These are phyloP conservation scores for Exephanes ischioxanthus DNA, from an alignment of 2,888 invertebrate species.

Conservation along the genomic window DNA sequence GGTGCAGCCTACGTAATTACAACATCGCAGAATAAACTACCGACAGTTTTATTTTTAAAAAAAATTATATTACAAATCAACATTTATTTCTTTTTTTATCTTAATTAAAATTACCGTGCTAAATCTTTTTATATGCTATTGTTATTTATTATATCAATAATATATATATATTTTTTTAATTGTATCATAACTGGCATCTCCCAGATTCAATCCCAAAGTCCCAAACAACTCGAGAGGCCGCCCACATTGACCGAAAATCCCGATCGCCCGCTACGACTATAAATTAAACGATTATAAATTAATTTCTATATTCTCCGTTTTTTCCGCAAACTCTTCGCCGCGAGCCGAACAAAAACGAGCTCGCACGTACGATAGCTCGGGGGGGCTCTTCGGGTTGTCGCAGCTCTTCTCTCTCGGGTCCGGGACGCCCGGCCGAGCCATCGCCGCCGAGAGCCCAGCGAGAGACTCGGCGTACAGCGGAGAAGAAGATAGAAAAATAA, in stretches of 20 bases:
- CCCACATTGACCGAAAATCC: neutral
- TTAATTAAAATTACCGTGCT: neutral
- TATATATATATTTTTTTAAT: neutral
- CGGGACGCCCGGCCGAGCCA: conserved; percentile 11
- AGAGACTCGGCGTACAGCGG: conserved; percentile 18
- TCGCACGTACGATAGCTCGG: neutral
- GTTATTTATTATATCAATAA: too few relatives aligned
- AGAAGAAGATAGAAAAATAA: neutral
- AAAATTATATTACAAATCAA: neutral
- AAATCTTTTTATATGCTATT: too few relatives aligned
- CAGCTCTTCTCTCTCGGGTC: conserved; percentile 20
- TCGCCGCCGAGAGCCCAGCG: conserved; percentile 12
- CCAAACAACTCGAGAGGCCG: neutral
- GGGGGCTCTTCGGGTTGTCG: conserved; percentile 3
- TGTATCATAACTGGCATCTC: neutral
- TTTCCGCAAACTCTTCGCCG: neutral
- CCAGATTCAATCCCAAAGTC: neutral
- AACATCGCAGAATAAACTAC: neutral
- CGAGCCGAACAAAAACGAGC: conserved; percentile 4
- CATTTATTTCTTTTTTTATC: neutral
- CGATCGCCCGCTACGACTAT: neutral
- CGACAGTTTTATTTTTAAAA: neutral
- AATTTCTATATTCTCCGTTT: neutral
- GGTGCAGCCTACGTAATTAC: neutral
- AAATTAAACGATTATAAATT: neutral